phyloP scores from a whole-genome alignment of 2,113 vertebrate species.

The Salvator merianae region DNA sequence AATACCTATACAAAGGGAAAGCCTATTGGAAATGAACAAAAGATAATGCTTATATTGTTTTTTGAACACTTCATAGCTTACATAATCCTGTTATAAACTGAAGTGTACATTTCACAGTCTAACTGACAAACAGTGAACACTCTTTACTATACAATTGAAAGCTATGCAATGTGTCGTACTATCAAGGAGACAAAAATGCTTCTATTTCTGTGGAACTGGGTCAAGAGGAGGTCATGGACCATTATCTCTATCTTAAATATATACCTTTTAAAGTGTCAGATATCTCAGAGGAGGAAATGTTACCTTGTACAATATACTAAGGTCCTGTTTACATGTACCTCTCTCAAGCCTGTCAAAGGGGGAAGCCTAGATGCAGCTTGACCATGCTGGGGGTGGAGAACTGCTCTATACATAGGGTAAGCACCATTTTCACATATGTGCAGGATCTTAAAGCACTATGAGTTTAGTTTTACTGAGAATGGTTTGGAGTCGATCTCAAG shows the following conservation, averaged over 20 bases:
- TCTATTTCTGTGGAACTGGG: constrained; percentile 51
- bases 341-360: too few species aligned
- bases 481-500: too few species aligned
- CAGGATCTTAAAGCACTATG: too few species aligned
- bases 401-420: too few species aligned
- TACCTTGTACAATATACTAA: constrained; percentile 5
- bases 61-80: constrained; percentile 73
- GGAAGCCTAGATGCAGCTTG: too few species aligned
- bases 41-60: constrained; percentile 74
- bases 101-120: constrained; percentile 70
- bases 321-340: too few species aligned
- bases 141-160: constrained; percentile 59
- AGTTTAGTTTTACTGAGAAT: too few species aligned
- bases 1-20: constrained; percentile 71
- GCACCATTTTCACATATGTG: too few species aligned
- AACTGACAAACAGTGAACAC: constrained; percentile 68
- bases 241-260: too few species aligned
- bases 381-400: too few species aligned
- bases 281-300: constrained; percentile 21
- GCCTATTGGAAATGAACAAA: constrained; percentile 43
- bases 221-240: constrained; percentile 59
- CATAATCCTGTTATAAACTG: constrained; percentile 74
- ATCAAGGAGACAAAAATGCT: constrained; percentile 45
- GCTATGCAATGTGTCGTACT: constrained; percentile 61
- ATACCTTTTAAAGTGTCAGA: too few species aligned